Conservation (phyloP, 2,113 vertebrate species). For the Ancistrus triradiatus region DNA sequence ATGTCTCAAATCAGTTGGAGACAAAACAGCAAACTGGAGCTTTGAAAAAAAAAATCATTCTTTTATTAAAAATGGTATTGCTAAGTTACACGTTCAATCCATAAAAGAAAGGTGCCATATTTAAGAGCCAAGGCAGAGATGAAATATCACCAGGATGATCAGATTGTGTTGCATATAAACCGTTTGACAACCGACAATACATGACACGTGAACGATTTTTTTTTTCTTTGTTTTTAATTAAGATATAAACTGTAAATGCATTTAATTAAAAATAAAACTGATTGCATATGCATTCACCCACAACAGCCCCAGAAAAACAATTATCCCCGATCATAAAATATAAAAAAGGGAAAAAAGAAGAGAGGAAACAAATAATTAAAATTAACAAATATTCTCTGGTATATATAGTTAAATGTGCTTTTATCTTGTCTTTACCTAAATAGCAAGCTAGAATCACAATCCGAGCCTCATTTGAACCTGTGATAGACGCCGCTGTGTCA, state of each 20-base stretch:
- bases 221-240: constrained; percentile 60
- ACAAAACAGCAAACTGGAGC: background rate
- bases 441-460: constrained; percentile 53
- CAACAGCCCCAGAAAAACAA: constrained; percentile 59
- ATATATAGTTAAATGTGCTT: constrained; percentile 76
- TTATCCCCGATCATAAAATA: constrained; percentile 66
- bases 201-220: constrained; percentile 45
- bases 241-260: constrained; percentile 61
- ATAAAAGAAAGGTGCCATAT: constrained; percentile 71
- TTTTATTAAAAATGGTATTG: constrained; percentile 77
- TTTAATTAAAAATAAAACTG: constrained; percentile 65
- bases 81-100: constrained; percentile 70
- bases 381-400: constrained; percentile 70
- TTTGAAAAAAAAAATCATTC: constrained; percentile 54
- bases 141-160: constrained; percentile 56
- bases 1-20: too few species aligned
- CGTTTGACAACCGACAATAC: constrained; percentile 44
- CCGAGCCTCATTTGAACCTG: constrained; percentile 50
- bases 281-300: constrained; percentile 75
- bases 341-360: constrained; percentile 45
- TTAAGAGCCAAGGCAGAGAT: constrained; percentile 70
- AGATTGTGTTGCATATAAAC: constrained; percentile 56
- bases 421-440: constrained; percentile 54
- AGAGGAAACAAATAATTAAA: constrained; percentile 51
- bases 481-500: constrained; percentile 30